Evolutionary conservation across 2,797 vertebrate species (phyloP).

Genomic region (Spondyliosoma cantharus): DNA sequence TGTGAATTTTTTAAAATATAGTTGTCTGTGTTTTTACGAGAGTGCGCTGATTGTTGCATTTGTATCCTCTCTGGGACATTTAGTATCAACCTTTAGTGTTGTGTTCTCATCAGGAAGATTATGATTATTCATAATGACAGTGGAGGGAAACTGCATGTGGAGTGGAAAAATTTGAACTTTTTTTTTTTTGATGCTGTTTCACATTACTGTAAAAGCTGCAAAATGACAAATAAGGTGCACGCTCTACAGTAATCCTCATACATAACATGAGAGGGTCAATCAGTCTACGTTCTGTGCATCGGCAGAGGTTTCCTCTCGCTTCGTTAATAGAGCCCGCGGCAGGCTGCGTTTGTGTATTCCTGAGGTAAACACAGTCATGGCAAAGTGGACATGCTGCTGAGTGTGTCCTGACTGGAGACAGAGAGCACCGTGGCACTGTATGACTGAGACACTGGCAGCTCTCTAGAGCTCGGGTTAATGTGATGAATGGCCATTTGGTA

Average conservation of each 20-base stretch:
- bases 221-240: constrained; percentile 34
- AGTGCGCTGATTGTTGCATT: constrained; percentile 68
- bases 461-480: constrained; percentile 69
- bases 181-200: constrained; percentile 7
- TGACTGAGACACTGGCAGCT: constrained; percentile 68
- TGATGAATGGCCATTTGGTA: constrained; percentile 82
- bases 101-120: constrained; percentile 37
- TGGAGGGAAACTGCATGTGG: not conserved
- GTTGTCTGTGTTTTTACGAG: constrained; percentile 74
- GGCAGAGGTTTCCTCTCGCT: constrained; percentile 59
- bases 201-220: constrained; percentile 14
- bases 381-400: constrained; percentile 74
- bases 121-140: constrained; percentile 8
- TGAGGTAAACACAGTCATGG: constrained; percentile 81
- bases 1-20: constrained; percentile 76
- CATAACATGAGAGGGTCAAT: constrained; percentile 50
- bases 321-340: constrained; percentile 69
- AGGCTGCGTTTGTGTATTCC: constrained; percentile 72
- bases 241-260: not conserved
- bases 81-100: constrained; percentile 38
- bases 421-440: constrained; percentile 71
- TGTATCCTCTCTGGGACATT: constrained; percentile 51
- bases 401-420: constrained; percentile 81
- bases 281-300: constrained; percentile 49
- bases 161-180: not conserved